Evolutionary conservation across 1,140 invertebrate genomes (phyloP), one percentile per base, ranked within the genome.

Genomic region (Lineus longissimus): DNA sequence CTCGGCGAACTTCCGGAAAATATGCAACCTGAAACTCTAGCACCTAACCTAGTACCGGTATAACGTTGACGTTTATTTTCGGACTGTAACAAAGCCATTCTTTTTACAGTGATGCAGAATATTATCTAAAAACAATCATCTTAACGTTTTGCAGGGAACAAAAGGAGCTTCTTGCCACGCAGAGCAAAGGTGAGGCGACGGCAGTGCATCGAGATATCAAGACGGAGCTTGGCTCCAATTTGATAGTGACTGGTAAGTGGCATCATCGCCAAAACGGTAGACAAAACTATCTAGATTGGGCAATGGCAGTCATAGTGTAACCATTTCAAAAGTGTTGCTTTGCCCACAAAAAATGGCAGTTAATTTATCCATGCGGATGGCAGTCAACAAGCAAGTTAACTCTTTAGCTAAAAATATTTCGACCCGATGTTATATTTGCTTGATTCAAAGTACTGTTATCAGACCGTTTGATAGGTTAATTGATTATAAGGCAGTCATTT

Each of bases 201-300:
- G 23, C 51, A 2, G 29, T 27, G 13, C 22, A 22, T 40, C 27
- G 33, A 58, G 29, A 40, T 58, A 22, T 33, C 6, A 58, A 30
- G 56, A 30, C 19, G 27, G 56, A 58, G 31, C 33, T 73, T 29
- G 66, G 67, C 6, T 66, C 71, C 19, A 73, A 73, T 58, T 61
- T 73, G 2, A 68, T 73, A 17, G 71, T 73, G 11, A 73, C 71
- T 61, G 71, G 71, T 73, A 66, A 55, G 23, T 51, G 45, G 33
- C 33, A 9, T 9, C 19, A 4, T 9, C n/a, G 4, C 45, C 58
- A 43, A 29, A 40, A 17, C 30, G 33, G 17, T 22, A 13, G 27
- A 60, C 22, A 61, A 61, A 56, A 31, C 33, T 11, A 19, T 19
- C 31, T 22, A 56, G 54, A 19, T 7, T 43, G 17, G 30, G 22